Evolutionary conservation across 1,140 invertebrate genomes (phyloP).

Genomic region (Globodera ellingtonae): DNA sequence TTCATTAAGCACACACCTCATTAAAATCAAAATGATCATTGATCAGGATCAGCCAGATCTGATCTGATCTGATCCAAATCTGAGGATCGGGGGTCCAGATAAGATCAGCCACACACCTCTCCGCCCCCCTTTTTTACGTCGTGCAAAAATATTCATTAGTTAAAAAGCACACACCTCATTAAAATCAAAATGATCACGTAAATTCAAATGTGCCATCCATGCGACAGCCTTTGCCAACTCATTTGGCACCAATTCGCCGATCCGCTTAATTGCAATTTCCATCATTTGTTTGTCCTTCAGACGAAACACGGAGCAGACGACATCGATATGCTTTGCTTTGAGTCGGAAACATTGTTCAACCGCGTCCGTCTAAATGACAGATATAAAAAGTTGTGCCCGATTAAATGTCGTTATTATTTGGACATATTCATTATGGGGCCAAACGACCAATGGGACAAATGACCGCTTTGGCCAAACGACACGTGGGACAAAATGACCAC

Average conservation of each 20-base stretch:
- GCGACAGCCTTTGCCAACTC: slow-evolving; percentile 28
- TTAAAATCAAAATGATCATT: slow-evolving; percentile 34
- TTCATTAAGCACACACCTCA: slow-evolving; percentile 20
- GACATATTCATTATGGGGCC: too few relatives aligned
- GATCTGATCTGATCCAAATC: too few relatives aligned
- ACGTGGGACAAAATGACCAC: too few relatives aligned
- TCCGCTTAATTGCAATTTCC: neutral
- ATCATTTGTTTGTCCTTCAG: slow-evolving; percentile 10
- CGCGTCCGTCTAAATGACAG: neutral
- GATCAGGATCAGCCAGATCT: too few relatives aligned
- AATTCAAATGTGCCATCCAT: slow-evolving; percentile 31
- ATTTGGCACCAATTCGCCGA: slow-evolving; percentile 15
- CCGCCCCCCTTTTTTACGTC: too few relatives aligned
- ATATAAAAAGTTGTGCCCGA: slow-evolving; percentile 1
- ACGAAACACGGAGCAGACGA: slow-evolving; percentile 8
- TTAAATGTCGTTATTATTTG: neutral
- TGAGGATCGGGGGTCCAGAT: too few relatives aligned
- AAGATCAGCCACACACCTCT: too few relatives aligned
- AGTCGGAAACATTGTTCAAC: neutral
- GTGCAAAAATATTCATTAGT: neutral
- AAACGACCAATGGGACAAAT: too few relatives aligned
- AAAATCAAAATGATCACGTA: slow-evolving; percentile 36
- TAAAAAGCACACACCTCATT: slow-evolving; percentile 24
- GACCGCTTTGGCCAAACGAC: too few relatives aligned
- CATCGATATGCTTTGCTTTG: slow-evolving; percentile 13